phyloP scores from a whole-genome alignment of 2,113 vertebrate species.

The Oreochromis tanganicae region DNA sequence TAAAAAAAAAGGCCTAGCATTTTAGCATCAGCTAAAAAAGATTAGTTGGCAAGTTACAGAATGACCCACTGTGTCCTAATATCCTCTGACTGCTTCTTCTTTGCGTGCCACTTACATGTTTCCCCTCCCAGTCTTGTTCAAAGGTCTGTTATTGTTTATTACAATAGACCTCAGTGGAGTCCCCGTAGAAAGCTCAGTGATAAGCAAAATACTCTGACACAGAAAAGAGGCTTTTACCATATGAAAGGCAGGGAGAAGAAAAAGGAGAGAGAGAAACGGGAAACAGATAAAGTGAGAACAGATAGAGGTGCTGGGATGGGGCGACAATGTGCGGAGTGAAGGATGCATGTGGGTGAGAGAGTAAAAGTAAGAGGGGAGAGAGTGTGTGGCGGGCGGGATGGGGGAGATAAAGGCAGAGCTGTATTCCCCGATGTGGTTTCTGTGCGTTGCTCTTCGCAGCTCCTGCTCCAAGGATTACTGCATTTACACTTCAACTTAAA shows the following conservation, averaged over 20 bases:
- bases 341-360: neutral
- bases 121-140: slow-evolving; percentile 49
- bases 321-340: neutral
- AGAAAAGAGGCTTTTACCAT: slow-evolving; percentile 61
- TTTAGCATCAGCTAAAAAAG: neutral
- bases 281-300: slow-evolving; percentile 28
- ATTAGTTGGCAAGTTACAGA: neutral
- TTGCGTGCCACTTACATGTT: slow-evolving; percentile 30
- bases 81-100: slow-evolving; percentile 35
- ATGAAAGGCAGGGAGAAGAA: slow-evolving; percentile 40
- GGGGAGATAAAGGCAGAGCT: slow-evolving; percentile 47
- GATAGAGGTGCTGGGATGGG: slow-evolving; percentile 33
- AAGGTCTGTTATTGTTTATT: slow-evolving; percentile 56
- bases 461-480: slow-evolving; percentile 70
- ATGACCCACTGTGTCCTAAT: slow-evolving; percentile 36
- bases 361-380: neutral
- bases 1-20: neutral
- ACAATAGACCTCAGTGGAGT: slow-evolving; percentile 45
- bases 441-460: slow-evolving; percentile 52
- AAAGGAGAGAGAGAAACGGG: neutral
- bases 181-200: slow-evolving; percentile 45
- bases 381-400: neutral
- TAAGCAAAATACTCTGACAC: slow-evolving; percentile 47
- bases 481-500: slow-evolving; percentile 77
- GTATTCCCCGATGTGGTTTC: slow-evolving; percentile 62